Base-by-base conservation (phyloP, 1,140 invertebrate genomes). In the Ceratosolen solmsi region DNA sequence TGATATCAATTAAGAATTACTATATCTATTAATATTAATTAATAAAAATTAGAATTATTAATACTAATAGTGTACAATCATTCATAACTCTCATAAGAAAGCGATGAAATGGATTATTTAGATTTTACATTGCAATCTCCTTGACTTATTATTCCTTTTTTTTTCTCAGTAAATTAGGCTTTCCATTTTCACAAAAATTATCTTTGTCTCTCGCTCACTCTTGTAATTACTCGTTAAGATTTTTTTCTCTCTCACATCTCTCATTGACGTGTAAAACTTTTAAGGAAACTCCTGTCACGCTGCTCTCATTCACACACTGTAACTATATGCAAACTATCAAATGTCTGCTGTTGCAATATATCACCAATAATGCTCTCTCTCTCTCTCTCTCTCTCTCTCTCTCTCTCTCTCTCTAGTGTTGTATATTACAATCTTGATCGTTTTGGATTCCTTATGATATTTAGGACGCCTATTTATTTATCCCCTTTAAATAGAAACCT, bases 11-110 rank as follows among this genome's bases (percentile, higher is more conserved):
- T 89, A 86, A 90, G 87, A 86, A 88, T 87, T 86, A 89, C 83
- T 87, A 88, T 84, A 80, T 83, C 87, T 90, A 90, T 86, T 83
- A 89, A 89, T 90, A 83, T 79, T 82, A 79, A 79, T 83, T 49
- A 83, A 83, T 89, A 90, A 90, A 90, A 91, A 89, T 91, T 89
- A 90, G 87, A 90, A 90, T 90, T 90, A 91, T 89, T 91, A 90
- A 90, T 91, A 91, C 89, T 91, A 91, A 90, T 91, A 91, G 90
- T 91, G 87, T 91, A 91, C 90, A 91, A 90, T 88, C 89, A 91
- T 90, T 90, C 87, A 89, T 87, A 86, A 86, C 83, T 87, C 85
- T 85, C 71, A 83, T 51, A 22, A 58, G 74, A 81, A 82, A 77
- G 54, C 84, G 80, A 70, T 82, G 76, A 65, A 82, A 75, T 79